These are phyloP conservation scores for Etheostoma cragini DNA, from an alignment of 2,113 vertebrate species.

Conservation along the genomic window DNA sequence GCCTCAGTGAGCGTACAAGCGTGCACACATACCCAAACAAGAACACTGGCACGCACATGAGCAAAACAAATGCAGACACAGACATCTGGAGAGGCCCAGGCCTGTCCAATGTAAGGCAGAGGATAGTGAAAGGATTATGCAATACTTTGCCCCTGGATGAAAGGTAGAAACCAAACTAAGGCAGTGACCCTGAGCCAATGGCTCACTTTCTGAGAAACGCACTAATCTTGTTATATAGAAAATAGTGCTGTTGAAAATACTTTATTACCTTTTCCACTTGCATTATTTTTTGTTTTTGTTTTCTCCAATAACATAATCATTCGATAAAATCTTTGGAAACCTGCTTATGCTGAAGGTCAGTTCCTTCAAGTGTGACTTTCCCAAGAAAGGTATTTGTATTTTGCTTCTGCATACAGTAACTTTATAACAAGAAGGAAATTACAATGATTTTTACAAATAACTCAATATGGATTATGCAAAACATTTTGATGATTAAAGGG, in stretches of 20 bases:
- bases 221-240: not conserved
- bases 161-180: slow-evolving; percentile 34
- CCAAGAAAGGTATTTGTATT: not conserved
- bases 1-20: slow-evolving; percentile 22
- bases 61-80: slow-evolving; percentile 23
- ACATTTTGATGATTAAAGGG: not conserved
- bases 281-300: not conserved
- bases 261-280: not conserved
- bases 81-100: slow-evolving; percentile 45
- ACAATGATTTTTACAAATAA: not conserved
- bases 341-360: not conserved
- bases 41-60: slow-evolving; percentile 5
- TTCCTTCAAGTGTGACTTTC: not conserved
- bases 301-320: not conserved
- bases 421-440: no score
- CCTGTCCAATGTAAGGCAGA: slow-evolving; percentile 35
- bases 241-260: not conserved
- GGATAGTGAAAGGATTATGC: slow-evolving; percentile 57
- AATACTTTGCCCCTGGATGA: slow-evolving; percentile 40
- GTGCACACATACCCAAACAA: slow-evolving; percentile 30
- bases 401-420: not conserved
- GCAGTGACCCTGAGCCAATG: slow-evolving; percentile 41
- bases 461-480: not conserved
- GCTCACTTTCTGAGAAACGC: slow-evolving; percentile 35
- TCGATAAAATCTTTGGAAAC: not conserved